A percentile compares a stretch with the other conserved stretches of the same genome.
Conservation (phyloP, 2,888 invertebrate species). For the Pachydiplax longipennis region DNA sequence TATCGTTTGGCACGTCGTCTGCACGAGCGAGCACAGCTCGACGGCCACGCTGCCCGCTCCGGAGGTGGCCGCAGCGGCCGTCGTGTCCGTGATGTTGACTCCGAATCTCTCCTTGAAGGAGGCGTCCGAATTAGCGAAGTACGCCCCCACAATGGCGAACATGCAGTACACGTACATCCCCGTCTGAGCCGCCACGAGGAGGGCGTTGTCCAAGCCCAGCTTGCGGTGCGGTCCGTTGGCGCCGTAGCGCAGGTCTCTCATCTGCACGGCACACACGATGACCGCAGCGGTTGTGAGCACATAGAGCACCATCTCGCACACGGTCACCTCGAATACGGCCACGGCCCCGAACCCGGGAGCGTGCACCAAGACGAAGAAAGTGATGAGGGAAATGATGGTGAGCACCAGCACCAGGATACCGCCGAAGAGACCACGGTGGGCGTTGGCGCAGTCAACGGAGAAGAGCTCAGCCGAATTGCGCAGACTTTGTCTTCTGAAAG, state of each 20-base stretch:
- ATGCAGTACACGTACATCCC: constrained; percentile 89
- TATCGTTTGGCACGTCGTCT: constrained; percentile 81
- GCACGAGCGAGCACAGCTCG: constrained; percentile 76
- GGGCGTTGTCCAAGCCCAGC: constrained; percentile 75
- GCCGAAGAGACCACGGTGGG: constrained; percentile 69
- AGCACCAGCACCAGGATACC: constrained; percentile 60
- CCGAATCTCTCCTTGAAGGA: constrained; percentile 57
- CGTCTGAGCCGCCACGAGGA: constrained; percentile 85
- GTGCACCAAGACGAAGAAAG: constrained; percentile 62
- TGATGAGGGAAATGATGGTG: constrained; percentile 60
- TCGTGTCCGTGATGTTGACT: neutral
- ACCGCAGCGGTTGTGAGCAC: constrained; percentile 70
- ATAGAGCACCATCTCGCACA: constrained; percentile 79
- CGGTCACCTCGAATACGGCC: constrained; percentile 77
- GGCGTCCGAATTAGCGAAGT: constrained; percentile 66
- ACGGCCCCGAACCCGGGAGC: constrained; percentile 60
- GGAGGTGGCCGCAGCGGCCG: neutral
- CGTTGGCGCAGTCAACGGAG: constrained; percentile 84
- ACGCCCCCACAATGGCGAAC: constrained; percentile 84
- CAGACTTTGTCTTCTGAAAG: neutral
- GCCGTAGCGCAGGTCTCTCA: constrained; percentile 74
- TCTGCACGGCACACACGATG: constrained; percentile 71
- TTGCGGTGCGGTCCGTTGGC: constrained; percentile 49
- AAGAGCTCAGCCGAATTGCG: constrained; percentile 73
- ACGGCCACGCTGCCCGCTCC: constrained; percentile 67